Conservation (phyloP, 2,888 invertebrate genomes). For the Dastarcus helophoroides region DNA sequence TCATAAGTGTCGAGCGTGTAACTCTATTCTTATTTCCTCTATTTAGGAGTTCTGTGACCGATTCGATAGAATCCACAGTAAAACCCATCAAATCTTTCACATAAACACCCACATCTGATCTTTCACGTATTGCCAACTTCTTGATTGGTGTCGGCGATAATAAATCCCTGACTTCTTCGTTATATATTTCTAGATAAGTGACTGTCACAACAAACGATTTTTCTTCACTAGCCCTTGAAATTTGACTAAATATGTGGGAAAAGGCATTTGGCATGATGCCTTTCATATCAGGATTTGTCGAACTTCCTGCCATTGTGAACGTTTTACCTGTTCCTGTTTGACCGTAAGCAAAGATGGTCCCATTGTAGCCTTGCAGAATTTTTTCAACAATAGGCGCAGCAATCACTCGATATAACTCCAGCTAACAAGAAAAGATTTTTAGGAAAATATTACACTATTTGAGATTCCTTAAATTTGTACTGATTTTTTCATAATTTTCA, state of each 20-base stretch:
- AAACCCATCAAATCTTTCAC: constrained; percentile 95
- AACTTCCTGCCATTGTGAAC: constrained; percentile 93
- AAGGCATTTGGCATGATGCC: constrained; percentile 99
- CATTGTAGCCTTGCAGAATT: constrained; percentile 94
- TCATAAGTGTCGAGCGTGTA: constrained; percentile 93
- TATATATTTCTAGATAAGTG: constrained; percentile 97
- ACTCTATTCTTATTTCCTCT: constrained; percentile 90
- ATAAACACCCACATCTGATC: constrained; percentile 94
- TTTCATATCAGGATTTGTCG: constrained; percentile 74
- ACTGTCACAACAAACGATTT: constrained; percentile 81
- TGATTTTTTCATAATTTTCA: too few species aligned
- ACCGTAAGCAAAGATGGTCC: constrained; percentile 81
- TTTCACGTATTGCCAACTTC: constrained; percentile 85
- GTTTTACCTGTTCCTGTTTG: constrained; percentile 98
- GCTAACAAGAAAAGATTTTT: constrained; percentile 37
- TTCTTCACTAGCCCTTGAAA: constrained; percentile 77
- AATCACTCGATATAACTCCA: constrained; percentile 92
- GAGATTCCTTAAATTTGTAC: neutral
- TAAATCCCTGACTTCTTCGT: constrained; percentile 95
- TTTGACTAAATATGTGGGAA: constrained; percentile 96
- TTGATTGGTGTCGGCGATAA: constrained; percentile 72
- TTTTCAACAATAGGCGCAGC: constrained; percentile 95
- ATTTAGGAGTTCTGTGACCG: constrained; percentile 45
- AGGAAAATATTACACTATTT: too few species aligned
- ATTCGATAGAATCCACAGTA: constrained; percentile 67